phyloP scores from a whole-genome alignment of 2,797 vertebrate genomes.

The Tadarida brasiliensis region DNA sequence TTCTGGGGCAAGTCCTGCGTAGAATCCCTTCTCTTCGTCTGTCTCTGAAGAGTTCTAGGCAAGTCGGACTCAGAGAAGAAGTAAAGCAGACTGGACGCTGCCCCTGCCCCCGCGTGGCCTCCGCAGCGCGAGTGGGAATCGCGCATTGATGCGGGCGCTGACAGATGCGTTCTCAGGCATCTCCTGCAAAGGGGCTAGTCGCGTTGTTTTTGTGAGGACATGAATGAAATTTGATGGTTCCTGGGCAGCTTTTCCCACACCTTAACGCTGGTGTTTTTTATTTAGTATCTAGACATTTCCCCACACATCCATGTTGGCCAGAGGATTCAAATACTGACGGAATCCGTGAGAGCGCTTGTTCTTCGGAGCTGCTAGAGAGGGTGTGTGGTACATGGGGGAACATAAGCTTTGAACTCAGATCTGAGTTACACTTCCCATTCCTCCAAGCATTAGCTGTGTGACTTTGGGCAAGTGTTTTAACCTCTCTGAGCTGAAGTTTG shows the following conservation, averaged over 20 bases:
- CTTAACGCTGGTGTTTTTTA: not conserved
- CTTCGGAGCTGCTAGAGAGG: not conserved
- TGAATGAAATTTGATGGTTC: not conserved
- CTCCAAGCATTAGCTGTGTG: not conserved
- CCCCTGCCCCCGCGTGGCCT: not conserved
- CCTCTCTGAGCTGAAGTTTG: not conserved
- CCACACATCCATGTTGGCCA: not conserved
- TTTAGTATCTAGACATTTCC: not conserved
- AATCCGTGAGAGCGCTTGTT: not conserved
- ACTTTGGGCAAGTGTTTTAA: not conserved
- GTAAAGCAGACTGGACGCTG: not conserved
- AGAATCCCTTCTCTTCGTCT: not conserved
- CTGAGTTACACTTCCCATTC: not conserved
- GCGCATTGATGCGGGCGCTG: rapidly evolving
- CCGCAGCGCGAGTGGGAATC: not conserved
- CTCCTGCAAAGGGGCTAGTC: not conserved
- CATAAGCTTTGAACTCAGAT: not conserved
- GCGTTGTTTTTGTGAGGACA: not conserved
- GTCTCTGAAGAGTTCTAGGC: not conserved
- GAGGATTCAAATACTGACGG: not conserved
- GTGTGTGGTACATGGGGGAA: rapidly evolving
- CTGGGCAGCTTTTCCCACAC: not conserved
- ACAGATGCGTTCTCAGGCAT: not conserved
- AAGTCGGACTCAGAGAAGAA: not conserved
- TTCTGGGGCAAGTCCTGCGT: not conserved